phyloP scores from a whole-genome alignment of 2,113 vertebrate genomes.

The Anarhynchus alexandrinus region DNA sequence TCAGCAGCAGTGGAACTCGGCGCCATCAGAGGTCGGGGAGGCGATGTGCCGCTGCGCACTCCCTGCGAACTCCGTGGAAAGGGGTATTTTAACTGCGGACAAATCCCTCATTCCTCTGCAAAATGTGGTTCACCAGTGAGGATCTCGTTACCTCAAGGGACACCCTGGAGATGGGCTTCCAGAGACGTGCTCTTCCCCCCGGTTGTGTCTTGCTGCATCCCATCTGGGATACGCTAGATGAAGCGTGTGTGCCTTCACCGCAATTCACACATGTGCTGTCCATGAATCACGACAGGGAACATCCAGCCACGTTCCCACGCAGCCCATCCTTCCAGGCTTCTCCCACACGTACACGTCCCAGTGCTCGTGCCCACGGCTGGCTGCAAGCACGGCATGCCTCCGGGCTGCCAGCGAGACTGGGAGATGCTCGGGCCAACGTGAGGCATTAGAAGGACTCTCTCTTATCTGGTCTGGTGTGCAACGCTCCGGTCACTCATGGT shows the following conservation, averaged over 20 bases:
- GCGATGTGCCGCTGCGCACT: accelerated
- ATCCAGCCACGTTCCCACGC: neutral
- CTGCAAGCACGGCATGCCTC: neutral
- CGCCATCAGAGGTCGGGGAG: neutral
- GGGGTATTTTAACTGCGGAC: neutral
- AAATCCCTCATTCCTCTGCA: neutral
- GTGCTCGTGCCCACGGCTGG: accelerated
- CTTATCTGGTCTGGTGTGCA: accelerated
- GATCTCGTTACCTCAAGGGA: neutral
- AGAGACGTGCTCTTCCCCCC: neutral
- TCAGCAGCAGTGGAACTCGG: neutral
- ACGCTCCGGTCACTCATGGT: accelerated
- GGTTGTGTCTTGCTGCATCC: neutral
- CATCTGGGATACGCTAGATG: neutral
- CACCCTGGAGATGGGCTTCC: neutral
- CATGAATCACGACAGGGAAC: neutral
- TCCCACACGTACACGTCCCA: neutral
- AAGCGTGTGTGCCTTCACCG: neutral
- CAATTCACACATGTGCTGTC: neutral
- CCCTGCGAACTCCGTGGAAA: neutral
- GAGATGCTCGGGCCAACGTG: neutral
- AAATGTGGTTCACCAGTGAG: accelerated
- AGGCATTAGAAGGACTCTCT: neutral
- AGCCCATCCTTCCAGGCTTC: neutral
- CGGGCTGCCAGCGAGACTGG: neutral